Base-by-base conservation (phyloP, 1,140 invertebrate genomes). In the Choristoneura fumiferana region DNA sequence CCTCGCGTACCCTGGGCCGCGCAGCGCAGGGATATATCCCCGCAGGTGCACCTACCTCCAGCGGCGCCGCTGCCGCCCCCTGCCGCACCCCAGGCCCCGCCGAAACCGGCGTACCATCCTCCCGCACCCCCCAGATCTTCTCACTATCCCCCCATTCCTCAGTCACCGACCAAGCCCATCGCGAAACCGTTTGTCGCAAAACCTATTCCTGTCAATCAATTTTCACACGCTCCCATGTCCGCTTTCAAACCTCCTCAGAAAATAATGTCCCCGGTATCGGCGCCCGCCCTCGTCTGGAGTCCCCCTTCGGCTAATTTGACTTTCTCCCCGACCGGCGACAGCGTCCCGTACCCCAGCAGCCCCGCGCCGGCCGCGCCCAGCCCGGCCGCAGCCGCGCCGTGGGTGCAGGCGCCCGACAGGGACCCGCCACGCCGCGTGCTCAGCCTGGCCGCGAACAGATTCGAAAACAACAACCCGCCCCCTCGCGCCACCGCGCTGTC, bases 211-310 rank as follows among this genome's bases (percentile, higher is more conserved):
- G 90, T 94, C 0, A 93, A 94, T 80, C 91, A 94, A 63, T 95
- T 95, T 65, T 93, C 92, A 38, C 94, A 94, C 70, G 93, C 93
- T 1, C 93, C 93, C 0, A 91, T 93, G 81, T 94, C 94, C 8
- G 93, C 93, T 12, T 94, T 94, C 62, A 92, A 92, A 62, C 93
- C 94, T 9, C 87, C 89, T 4, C 83, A 89, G 60, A 92, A 91
- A 65, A 72, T 86, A 12, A 62, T 73, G 14, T 85, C 82, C 10
- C 84, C 86, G 0, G 79, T 67, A 5, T 65, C 63, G 8, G 73
- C 83, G 10, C 73, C 78, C 3, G 63, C 83, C 4, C 77, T 84
- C 59, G 65, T 90, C 12, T 90, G 89, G 89, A 87, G 81, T 67
- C 85, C 89, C 2, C 87, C 89, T 1, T 89, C 90, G 39, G 22